Base-by-base conservation (phyloP, 2,113 vertebrate species). In the Perca flavescens region DNA sequence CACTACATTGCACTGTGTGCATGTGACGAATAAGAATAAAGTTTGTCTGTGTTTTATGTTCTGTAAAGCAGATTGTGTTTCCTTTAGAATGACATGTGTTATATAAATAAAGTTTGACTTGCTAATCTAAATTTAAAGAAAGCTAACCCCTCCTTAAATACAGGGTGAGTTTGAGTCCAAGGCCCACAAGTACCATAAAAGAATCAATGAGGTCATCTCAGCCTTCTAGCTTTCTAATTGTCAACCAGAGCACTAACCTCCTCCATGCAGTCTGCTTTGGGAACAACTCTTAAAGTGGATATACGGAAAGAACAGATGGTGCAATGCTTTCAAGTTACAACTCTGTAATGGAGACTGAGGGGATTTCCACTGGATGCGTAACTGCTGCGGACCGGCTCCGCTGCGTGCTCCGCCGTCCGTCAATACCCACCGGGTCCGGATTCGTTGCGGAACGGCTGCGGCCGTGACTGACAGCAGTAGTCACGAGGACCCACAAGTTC, bases 61-160 rank as follows among this genome's bases (percentile, higher is more conserved):
- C 15, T 12, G 1, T 17, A 13, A 56, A 56, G 65, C 65, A 50
- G 46, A 50, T 15, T 31, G 47, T 50, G 46, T 68, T 50, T 53
- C 3, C 19, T 36, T 34, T 69, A 8, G 49, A 36, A 53, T 53
- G 5, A n/a, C 31, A 34, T 34, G 47, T 52, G 22, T 28, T 19
- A 19, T 68, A 53, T 53, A 36, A 34, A 34, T 53, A 52, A 28
- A 6, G 22, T 25, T 46, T 70, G 40, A 22, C 60, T 34, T 6
- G 11, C 7, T 13, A 17, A 56, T 72, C 67, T 47, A 79, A 72
- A 80, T 80, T 65, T 64, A 72, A 49, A 36, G 25, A 57, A 64
- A 34, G 36, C 19, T 14, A 7, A 36, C 19, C 19, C 19, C 14
- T 65, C 50, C 67, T 79, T 64, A 56, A 79, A 14, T 47, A 71